Conservation (phyloP, 2,113 vertebrate species). For the Zeus faber region DNA sequence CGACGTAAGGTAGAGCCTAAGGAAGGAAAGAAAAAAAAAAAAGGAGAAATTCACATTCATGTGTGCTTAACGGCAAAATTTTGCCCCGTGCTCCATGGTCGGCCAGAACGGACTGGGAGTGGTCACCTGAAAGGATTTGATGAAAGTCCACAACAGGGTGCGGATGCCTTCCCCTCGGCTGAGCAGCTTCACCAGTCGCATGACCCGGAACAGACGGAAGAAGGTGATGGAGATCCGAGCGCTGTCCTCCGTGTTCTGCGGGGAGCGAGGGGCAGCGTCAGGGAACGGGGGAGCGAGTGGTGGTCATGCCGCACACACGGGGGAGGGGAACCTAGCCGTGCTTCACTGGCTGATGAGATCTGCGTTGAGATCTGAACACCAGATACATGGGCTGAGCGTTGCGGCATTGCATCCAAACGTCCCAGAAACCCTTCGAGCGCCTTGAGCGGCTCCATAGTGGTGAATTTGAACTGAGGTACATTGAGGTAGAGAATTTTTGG, state of each 20-base stretch:
- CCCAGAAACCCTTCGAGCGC: not conserved
- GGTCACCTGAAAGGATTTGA: slow-evolving; percentile 97
- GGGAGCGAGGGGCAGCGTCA: slow-evolving; percentile 57
- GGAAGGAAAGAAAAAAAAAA: no score
- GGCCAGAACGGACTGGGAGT: not conserved
- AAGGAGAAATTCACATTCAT: not conserved
- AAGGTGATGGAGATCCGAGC: slow-evolving; percentile 99
- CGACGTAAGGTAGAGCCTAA: slow-evolving; percentile 94
- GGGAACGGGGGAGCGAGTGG: slow-evolving; percentile 56
- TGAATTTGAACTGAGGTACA: not conserved
- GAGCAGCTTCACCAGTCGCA: slow-evolving; percentile 97
- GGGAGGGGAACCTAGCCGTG: slow-evolving; percentile 61
- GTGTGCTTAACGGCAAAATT: not conserved
- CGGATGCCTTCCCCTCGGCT: slow-evolving; percentile 98
- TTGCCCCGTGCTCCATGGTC: not conserved
- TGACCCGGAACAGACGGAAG: slow-evolving; percentile 98
- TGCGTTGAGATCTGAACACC: slow-evolving; percentile 33
- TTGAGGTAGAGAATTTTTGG: not conserved
- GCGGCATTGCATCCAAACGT: slow-evolving; percentile 31
- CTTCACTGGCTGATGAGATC: slow-evolving; percentile 48
- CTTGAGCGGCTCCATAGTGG: not conserved
- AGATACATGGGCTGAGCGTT: slow-evolving; percentile 55
- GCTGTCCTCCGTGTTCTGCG: slow-evolving; percentile 96
- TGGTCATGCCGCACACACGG: slow-evolving; percentile 22
- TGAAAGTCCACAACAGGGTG: slow-evolving; percentile 96